Conservation (phyloP, 2,888 invertebrate species). For the Clepsis dumicolana region DNA sequence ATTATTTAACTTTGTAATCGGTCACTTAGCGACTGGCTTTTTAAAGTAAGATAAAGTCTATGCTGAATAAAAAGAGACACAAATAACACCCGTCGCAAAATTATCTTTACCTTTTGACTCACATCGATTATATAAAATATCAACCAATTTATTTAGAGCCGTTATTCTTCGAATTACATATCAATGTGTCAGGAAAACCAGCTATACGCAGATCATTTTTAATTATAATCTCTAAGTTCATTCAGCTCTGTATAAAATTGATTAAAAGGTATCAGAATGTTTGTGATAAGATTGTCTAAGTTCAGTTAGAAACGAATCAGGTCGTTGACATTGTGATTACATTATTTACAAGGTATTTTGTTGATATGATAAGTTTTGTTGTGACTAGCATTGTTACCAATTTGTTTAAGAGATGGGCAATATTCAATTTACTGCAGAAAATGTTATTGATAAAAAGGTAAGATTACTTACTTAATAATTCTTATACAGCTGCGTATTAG, state of each 20-base stretch:
- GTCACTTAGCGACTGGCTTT: background rate
- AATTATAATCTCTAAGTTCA: background rate
- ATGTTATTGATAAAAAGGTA: background rate
- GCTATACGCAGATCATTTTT: background rate
- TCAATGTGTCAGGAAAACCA: background rate
- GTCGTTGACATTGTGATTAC: slow-evolving; percentile 22
- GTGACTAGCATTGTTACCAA: background rate
- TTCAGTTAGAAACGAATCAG: background rate
- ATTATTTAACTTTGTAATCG: background rate
- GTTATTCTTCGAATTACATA: background rate
- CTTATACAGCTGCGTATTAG: too few species aligned
- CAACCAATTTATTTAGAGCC: slow-evolving; percentile 8
- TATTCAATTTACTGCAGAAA: background rate
- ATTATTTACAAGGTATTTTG: background rate
- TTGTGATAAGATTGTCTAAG: slow-evolving; percentile 7
- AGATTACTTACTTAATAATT: too few species aligned
- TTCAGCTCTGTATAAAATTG: slow-evolving; percentile 22
- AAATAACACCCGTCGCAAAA: background rate
- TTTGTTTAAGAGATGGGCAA: background rate
- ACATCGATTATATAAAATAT: slow-evolving; percentile 1
- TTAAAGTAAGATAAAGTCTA: slow-evolving; percentile 20
- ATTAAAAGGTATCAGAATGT: slow-evolving; percentile 15
- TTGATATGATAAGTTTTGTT: slow-evolving; percentile 1
- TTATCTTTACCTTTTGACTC: slow-evolving; percentile 22
- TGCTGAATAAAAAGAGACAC: background rate